A percentile compares a stretch with the other conserved stretches of the same genome.
Conservation (phyloP, 1,140 invertebrate species). For the Leptinotarsa texana region DNA sequence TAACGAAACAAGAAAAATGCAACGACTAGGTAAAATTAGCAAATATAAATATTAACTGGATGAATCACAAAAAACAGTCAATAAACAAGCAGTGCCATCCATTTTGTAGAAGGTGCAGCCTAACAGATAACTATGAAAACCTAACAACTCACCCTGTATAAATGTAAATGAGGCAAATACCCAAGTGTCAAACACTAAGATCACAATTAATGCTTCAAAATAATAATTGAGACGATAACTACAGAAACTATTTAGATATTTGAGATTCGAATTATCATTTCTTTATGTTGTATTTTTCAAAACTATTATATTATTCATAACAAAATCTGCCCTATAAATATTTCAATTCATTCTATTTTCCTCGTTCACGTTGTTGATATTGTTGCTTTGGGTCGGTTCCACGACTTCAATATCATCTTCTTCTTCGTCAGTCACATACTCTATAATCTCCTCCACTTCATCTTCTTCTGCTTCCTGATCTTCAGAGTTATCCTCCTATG, state of each 20-base stretch:
- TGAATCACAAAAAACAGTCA: background rate
- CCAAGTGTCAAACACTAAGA: background rate
- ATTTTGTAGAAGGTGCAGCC: background rate
- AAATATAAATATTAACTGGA: background rate
- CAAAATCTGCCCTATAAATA: background rate
- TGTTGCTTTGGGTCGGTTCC: background rate
- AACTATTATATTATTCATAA: background rate
- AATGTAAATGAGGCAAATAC: too few species aligned
- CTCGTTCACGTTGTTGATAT: background rate
- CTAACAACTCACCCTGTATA: background rate
- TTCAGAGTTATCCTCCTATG: slow-evolving; percentile 13
- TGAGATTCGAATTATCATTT: too few species aligned
- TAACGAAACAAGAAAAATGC: background rate
- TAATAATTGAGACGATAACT: background rate
- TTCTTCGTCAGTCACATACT: slow-evolving; percentile 29
- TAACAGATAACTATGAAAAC: background rate
- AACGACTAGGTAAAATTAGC: background rate
- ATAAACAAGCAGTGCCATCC: background rate
- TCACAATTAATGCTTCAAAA: slow-evolving; percentile 1
- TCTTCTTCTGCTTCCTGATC: slow-evolving; percentile 30
- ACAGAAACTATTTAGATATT: background rate
- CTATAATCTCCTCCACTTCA: slow-evolving; percentile 29
- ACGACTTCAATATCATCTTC: slow-evolving; percentile 21
- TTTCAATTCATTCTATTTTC: background rate
- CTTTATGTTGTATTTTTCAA: too few species aligned